Evolutionary conservation across 23 tunicate genomes (phyloP).

Genomic region (Trididemnum miniatum): DNA sequence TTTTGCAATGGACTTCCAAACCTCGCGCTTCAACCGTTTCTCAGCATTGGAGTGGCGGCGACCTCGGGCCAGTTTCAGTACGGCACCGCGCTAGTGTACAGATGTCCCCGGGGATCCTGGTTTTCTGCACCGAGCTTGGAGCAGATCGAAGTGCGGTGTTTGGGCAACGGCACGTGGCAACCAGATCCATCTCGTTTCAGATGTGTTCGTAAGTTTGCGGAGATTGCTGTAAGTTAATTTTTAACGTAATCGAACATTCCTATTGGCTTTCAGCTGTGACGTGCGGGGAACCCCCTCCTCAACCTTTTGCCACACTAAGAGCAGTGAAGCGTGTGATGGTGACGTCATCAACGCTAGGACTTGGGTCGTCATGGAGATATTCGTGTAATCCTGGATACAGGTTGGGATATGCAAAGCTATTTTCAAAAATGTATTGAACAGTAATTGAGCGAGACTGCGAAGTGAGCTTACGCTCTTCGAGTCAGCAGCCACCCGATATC

Average conservation of each 20-base stretch:
- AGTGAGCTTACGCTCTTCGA: too few relatives aligned
- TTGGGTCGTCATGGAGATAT: conserved; percentile 8
- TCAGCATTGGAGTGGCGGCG: neutral
- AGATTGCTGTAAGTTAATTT: neutral
- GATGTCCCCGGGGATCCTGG: conserved; percentile 42
- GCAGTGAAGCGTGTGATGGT: neutral
- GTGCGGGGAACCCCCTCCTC: conserved; percentile 37
- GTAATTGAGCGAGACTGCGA: too few relatives aligned
- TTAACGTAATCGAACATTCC: neutral
- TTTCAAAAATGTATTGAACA: too few relatives aligned
- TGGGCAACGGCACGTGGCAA: conserved; percentile 57
- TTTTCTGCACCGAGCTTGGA: conserved; percentile 41
- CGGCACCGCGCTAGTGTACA: conserved; percentile 16
- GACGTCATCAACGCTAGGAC: neutral
- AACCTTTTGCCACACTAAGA: conserved; percentile 13
- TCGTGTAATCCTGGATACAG: conserved; percentile 22
- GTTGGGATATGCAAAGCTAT: too few relatives aligned
- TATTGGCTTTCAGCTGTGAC: neutral
- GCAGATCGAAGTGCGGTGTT: neutral
- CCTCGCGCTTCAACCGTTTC: neutral
- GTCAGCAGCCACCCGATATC: too few relatives aligned
- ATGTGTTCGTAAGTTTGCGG: conserved; percentile 46
- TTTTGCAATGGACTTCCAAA: neutral
- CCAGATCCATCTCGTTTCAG: neutral
- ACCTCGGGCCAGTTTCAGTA: neutral